Evolutionary conservation across 2,888 invertebrate genomes (phyloP).

Genomic region (Pherbina coryleti): DNA sequence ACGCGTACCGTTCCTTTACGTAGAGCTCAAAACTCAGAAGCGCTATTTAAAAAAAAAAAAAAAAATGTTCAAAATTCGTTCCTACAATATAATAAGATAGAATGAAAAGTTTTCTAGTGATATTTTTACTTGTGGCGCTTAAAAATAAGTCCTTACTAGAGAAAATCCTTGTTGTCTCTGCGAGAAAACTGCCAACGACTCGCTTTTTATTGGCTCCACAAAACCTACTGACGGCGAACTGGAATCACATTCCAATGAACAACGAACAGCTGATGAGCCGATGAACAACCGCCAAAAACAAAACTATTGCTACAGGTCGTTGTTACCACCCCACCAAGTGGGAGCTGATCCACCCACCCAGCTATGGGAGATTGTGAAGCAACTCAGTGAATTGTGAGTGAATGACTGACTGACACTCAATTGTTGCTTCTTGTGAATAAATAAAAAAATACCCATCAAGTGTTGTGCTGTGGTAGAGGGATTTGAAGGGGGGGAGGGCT

Average conservation of each 20-base stretch:
- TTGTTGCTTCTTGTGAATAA: conserved; percentile 31
- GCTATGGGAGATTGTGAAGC: too few species aligned
- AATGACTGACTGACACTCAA: neutral
- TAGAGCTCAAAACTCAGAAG: too few species aligned
- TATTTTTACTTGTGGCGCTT: too few species aligned
- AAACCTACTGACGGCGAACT: conserved; percentile 10
- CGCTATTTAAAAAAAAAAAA: too few species aligned
- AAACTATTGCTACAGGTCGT: conserved; percentile 25
- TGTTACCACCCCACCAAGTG: neutral
- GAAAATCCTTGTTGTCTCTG: neutral
- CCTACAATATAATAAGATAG: too few species aligned
- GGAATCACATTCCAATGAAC: conserved; percentile 9
- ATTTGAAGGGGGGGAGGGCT: neutral
- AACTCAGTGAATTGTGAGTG: neutral
- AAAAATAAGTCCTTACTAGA: too few species aligned
- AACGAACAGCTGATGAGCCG: conserved; percentile 28
- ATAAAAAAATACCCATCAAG: neutral
- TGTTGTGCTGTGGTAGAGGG: neutral
- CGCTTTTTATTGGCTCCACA: conserved; percentile 17
- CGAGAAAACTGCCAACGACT: neutral
- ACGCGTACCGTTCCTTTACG: too few species aligned
- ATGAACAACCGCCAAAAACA: conserved; percentile 22
- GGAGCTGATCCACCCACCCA: neutral
- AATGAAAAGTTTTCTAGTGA: too few species aligned
- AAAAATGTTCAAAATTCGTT: too few species aligned